phyloP scores from a whole-genome alignment of 2,113 vertebrate genomes.

The Melierax canorus region DNA sequence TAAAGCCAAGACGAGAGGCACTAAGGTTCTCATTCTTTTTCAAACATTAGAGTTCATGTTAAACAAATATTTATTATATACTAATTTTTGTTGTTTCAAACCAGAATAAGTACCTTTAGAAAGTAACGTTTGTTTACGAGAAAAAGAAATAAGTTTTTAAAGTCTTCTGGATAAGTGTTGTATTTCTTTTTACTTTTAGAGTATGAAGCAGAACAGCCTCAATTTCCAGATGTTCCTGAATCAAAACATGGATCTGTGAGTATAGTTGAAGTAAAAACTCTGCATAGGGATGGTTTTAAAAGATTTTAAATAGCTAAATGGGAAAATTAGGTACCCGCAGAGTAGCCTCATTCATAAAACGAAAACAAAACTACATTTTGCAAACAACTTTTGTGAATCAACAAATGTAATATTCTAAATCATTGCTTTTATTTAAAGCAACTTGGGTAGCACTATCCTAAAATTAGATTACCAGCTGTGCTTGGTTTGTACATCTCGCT shows the following conservation, averaged over 20 bases:
- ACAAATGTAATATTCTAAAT: not conserved
- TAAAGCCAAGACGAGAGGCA: not conserved
- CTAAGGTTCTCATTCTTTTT: not conserved
- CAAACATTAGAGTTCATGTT: not conserved
- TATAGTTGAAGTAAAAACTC: not conserved
- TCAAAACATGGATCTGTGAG: not conserved
- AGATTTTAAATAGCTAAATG: not conserved
- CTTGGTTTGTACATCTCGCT: not conserved
- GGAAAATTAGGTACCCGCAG: not conserved
- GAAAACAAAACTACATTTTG: not conserved
- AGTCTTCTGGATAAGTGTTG: not conserved
- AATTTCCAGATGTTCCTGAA: constrained; percentile 28
- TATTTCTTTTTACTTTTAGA: constrained; percentile 45
- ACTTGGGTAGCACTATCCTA: not conserved
- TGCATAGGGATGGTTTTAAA: not conserved
- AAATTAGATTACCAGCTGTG: not conserved
- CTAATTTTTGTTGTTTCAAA: not conserved
- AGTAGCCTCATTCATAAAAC: not conserved
- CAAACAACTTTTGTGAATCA: not conserved
- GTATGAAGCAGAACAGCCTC: constrained; percentile 70
- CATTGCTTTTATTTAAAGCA: not conserved
- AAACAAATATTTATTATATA: not conserved
- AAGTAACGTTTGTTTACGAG: not conserved
- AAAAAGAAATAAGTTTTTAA: not conserved
- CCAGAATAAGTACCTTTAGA: not conserved